These are phyloP conservation scores for Hyppa rectilinea DNA, from an alignment of 2,888 invertebrate species.

Conservation along the genomic window DNA sequence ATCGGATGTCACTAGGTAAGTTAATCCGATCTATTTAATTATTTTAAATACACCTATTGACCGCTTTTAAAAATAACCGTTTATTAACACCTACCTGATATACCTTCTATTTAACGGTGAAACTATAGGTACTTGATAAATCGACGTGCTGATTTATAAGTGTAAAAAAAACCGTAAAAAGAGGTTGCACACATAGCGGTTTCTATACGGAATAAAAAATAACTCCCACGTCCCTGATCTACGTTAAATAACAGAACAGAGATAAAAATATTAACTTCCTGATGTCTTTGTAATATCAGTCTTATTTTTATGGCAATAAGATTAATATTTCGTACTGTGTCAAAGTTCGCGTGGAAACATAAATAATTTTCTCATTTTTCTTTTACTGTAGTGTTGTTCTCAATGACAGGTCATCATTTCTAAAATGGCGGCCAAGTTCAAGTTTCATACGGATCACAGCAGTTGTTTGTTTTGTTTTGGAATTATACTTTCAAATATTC, in stretches of 20 bases:
- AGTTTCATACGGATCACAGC: constrained; percentile 4
- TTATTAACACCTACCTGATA: constrained; percentile 35
- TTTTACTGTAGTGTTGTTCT: constrained; percentile 24
- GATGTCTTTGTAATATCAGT: constrained; percentile 18
- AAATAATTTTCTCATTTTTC: constrained; percentile 45
- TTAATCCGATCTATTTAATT: too few species aligned
- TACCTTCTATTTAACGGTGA: constrained; percentile 42
- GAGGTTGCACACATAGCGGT: constrained; percentile 52
- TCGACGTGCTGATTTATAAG: constrained; percentile 14
- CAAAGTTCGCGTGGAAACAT: constrained; percentile 6
- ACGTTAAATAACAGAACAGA: constrained; percentile 50
- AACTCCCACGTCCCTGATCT: constrained; percentile 70
- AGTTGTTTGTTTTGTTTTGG: constrained; percentile 22
- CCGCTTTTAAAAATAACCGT: constrained; percentile 34
- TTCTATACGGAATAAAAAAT: constrained; percentile 56
- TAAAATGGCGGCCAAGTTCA: constrained; percentile 51
- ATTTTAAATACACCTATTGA: constrained; percentile 17
- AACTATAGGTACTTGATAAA: constrained; percentile 31
- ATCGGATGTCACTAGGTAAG: too few species aligned
- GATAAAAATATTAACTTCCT: constrained; percentile 44
- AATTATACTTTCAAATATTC: background rate
- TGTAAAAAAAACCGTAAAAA: constrained; percentile 29
- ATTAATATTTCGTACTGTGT: background rate
- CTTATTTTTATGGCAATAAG: constrained; percentile 11
- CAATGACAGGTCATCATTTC: constrained; percentile 30